Percentiles rank a stretch among this genome's conserved stretches.
Conservation (phyloP, 2,113 vertebrate genomes). For the Oryzias melastigma region DNA sequence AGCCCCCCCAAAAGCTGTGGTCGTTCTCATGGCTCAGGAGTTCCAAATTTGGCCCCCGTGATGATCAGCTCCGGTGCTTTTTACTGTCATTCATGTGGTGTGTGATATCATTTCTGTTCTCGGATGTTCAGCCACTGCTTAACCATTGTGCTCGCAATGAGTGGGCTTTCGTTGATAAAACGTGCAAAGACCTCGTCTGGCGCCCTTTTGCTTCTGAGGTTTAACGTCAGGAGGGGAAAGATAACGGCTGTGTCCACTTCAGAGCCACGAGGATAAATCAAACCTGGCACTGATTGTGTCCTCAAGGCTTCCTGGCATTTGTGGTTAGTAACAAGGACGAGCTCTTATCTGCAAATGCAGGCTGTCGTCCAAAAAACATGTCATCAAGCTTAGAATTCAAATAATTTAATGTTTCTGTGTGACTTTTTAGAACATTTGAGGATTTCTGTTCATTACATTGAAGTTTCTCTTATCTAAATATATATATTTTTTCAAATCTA, state of each 20-base stretch:
- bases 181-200: constrained; percentile 1
- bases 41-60: neutral
- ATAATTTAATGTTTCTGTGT: too few species aligned
- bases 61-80: neutral
- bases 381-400: too few species aligned
- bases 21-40: neutral
- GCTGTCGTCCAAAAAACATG: constrained; percentile 2
- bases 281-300: constrained; percentile 33
- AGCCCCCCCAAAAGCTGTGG: neutral
- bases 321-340: constrained; percentile 36
- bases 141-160: constrained; percentile 4
- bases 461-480: too few species aligned
- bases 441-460: too few species aligned
- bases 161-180: constrained; percentile 2
- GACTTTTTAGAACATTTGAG: too few species aligned
- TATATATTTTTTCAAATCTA: too few species aligned
- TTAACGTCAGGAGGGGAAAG: constrained; percentile 22
- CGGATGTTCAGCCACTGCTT: constrained; percentile 15
- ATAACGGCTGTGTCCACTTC: constrained; percentile 31
- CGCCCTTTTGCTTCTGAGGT: constrained; percentile 21
- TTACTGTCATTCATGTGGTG: constrained; percentile 36
- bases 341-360: constrained; percentile 49
- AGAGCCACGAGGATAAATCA: constrained; percentile 30
- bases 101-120: constrained; percentile 27
- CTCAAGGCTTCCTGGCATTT: constrained; percentile 31